phyloP scores from a whole-genome alignment of 2,888 invertebrate species.

The Andricus quercusramuli region DNA sequence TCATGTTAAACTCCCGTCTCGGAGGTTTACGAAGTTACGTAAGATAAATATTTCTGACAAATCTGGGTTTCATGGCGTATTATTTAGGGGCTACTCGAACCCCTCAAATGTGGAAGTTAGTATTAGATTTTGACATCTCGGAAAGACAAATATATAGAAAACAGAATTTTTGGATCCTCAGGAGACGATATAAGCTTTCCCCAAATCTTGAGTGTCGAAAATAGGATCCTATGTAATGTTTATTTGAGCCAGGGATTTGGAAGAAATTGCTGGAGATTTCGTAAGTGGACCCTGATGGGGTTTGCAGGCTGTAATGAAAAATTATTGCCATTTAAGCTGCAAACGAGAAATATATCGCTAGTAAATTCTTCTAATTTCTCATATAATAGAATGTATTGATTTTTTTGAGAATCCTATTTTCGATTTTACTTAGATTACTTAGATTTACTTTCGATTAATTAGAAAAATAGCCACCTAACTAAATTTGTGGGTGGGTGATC shows the following conservation, averaged over 20 bases:
- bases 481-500: too few relatives aligned
- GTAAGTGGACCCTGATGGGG: background rate
- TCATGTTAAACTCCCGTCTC: background rate
- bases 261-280: background rate
- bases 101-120: background rate
- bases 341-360: background rate
- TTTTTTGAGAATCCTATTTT: too few relatives aligned
- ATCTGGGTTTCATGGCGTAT: background rate
- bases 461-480: too few relatives aligned
- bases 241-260: background rate
- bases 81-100: background rate
- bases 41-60: background rate
- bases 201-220: background rate
- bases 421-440: too few relatives aligned
- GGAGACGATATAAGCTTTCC: background rate
- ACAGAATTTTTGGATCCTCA: background rate
- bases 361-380: background rate
- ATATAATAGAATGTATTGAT: too few relatives aligned
- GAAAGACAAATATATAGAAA: background rate
- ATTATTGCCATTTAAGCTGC: background rate
- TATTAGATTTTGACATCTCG: background rate
- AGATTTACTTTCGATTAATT: too few relatives aligned
- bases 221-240: background rate
- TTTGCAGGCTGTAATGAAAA: background rate
- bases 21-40: background rate